A percentile compares a stretch with the other conserved stretches of the same genome.
Evolutionary conservation across 2,113 vertebrate genomes (phyloP).

Genomic region (Ictalurus punctatus): DNA sequence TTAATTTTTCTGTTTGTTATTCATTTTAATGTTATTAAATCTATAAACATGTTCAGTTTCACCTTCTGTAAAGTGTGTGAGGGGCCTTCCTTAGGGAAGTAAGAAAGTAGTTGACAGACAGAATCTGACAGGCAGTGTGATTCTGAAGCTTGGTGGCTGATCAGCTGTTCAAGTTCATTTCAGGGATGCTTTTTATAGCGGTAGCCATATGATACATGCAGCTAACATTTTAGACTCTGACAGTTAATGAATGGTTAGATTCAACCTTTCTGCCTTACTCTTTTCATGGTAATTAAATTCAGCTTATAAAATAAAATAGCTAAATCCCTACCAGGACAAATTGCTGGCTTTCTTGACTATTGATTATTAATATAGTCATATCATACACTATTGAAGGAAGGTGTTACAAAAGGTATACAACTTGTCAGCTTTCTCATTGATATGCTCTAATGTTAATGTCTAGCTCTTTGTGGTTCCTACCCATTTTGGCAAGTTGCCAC

Average conservation of each 20-base stretch:
- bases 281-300: neutral
- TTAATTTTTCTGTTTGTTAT: neutral
- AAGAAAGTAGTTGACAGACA: neutral
- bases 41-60: neutral
- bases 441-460: neutral
- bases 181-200: neutral
- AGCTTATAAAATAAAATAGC: neutral
- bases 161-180: constrained; percentile 24
- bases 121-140: neutral
- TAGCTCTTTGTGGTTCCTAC: neutral
- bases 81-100: neutral
- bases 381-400: neutral
- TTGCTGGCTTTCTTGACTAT: neutral
- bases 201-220: constrained; percentile 3
- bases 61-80: neutral
- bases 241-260: neutral
- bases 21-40: neutral
- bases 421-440: neutral
- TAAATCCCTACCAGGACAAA: neutral
- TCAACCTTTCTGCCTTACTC: neutral
- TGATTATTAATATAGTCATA: neutral
- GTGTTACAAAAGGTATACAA: neutral
- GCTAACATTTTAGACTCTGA: neutral
- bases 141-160: neutral
- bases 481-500: neutral